These are phyloP conservation scores for Drosophila macrospina DNA, from an alignment of 2,888 invertebrate species.

Conservation along the genomic window DNA sequence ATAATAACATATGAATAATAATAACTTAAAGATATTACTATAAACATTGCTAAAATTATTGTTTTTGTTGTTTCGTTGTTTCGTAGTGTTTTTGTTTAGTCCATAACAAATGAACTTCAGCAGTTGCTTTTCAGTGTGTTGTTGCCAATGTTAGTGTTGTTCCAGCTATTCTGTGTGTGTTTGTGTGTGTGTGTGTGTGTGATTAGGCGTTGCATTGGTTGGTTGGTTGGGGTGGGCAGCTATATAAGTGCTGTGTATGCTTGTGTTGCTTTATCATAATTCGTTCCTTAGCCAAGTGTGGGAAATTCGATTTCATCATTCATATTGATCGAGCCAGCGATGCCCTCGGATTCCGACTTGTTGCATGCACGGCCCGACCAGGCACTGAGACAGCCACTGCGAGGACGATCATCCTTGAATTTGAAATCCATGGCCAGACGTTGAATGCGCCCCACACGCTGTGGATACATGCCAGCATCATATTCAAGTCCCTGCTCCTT, in stretches of 20 bases:
- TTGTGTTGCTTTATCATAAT: too few species aligned
- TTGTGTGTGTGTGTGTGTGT: too few species aligned
- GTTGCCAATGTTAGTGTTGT: too few species aligned
- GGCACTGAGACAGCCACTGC: slow-evolving; percentile 1
- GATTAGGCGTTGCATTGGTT: too few species aligned
- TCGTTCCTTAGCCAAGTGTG: slow-evolving; percentile 14
- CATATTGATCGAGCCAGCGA: slow-evolving; percentile 26
- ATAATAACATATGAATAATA: background rate
- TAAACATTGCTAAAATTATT: background rate
- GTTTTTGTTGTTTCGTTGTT: too few species aligned
- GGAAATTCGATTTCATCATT: slow-evolving; percentile 46
- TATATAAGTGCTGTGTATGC: too few species aligned
- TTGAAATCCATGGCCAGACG: slow-evolving; percentile 47
- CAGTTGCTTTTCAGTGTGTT: background rate
- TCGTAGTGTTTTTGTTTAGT: too few species aligned
- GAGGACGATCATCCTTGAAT: slow-evolving; percentile 41
- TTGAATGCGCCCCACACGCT: slow-evolving; percentile 39
- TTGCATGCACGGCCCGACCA: slow-evolving; percentile 2
- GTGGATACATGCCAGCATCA: slow-evolving; percentile 29
- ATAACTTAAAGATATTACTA: background rate
- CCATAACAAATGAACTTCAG: too few species aligned
- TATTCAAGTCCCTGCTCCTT: too few species aligned
- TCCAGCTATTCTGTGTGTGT: too few species aligned
- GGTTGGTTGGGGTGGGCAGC: too few species aligned
- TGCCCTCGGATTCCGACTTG: background rate